phyloP scores from a whole-genome alignment of 1,140 invertebrate genomes.

The Heliconius eleuchia region DNA sequence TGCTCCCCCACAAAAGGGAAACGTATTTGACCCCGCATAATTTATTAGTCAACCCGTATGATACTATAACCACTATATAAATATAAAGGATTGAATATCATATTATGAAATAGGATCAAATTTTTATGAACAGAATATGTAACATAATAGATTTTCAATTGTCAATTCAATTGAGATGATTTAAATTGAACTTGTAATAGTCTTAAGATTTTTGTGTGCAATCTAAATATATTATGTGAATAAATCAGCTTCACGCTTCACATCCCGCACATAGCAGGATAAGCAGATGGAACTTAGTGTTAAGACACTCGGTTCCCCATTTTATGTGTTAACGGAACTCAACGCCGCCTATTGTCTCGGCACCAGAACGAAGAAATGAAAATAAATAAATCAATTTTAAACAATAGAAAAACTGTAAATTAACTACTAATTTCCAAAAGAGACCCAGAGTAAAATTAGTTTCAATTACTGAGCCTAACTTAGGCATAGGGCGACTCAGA shows the following conservation, averaged over 20 bases:
- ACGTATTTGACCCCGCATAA: constrained; percentile 52
- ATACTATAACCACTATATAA: constrained; percentile 33
- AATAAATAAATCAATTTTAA: too few relatives aligned
- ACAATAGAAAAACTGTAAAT: too few relatives aligned
- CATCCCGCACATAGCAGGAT: too few relatives aligned
- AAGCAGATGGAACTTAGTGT: too few relatives aligned
- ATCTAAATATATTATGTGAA: constrained; percentile 2
- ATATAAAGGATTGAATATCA: constrained; percentile 49
- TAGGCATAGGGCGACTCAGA: constrained; percentile 14
- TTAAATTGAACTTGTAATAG: not conserved
- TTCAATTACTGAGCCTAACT: constrained; percentile 25
- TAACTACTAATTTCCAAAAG: too few relatives aligned
- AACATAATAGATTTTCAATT: not conserved
- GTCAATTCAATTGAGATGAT: not conserved
- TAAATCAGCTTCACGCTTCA: not conserved
- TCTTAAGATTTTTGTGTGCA: not conserved
- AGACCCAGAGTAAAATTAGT: constrained; percentile 8
- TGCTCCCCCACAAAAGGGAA: constrained; percentile 17
- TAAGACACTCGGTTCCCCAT: too few relatives aligned
- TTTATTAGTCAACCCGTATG: constrained; percentile 63
- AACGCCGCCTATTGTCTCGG: too few relatives aligned
- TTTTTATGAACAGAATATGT: not conserved
- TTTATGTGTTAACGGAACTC: too few relatives aligned
- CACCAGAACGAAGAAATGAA: too few relatives aligned
- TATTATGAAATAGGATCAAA: constrained; percentile 4